phyloP scores from a whole-genome alignment of 2,888 invertebrate species.

The Timandra comae region DNA sequence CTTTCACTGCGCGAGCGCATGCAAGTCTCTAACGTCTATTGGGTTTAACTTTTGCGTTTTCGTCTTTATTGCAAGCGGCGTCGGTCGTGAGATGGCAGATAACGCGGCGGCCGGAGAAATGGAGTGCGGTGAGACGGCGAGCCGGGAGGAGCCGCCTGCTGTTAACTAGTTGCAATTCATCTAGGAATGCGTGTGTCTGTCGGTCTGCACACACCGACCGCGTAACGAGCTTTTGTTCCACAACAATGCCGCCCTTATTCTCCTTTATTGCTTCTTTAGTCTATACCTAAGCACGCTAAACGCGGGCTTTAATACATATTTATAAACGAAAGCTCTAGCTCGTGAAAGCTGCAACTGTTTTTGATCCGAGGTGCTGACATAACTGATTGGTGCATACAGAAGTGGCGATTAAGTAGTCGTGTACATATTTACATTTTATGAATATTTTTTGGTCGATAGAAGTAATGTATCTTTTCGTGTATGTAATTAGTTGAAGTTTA shows the following conservation, averaged over 20 bases:
- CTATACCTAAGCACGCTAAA: constrained; percentile 5
- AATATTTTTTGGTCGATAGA: too few relatives aligned
- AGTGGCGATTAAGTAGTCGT: too few relatives aligned
- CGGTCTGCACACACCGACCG: constrained; percentile 20
- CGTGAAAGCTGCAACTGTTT: too few relatives aligned
- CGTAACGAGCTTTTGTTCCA: constrained; percentile 27
- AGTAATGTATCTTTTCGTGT: too few relatives aligned
- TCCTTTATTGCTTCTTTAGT: constrained; percentile 11
- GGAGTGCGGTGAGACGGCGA: constrained; percentile 25
- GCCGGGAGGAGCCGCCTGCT: constrained; percentile 31
- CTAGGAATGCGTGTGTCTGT: constrained; percentile 54
- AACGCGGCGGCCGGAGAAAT: constrained; percentile 46
- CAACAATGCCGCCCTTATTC: constrained; percentile 17
- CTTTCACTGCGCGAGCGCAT: constrained; percentile 71
- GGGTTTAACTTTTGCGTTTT: constrained; percentile 46
- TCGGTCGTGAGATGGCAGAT: constrained; percentile 39
- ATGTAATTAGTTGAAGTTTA: too few relatives aligned
- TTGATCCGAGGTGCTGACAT: too few relatives aligned
- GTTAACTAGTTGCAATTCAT: constrained; percentile 54
- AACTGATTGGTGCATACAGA: too few relatives aligned
- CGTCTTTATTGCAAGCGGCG: constrained; percentile 40
- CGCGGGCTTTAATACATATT: background rate
- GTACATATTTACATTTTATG: too few relatives aligned
- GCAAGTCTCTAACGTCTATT: constrained; percentile 52
- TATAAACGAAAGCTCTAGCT: background rate